These are phyloP conservation scores for Amiota communis DNA, from an alignment of 2,888 invertebrate species.

Conservation along the genomic window DNA sequence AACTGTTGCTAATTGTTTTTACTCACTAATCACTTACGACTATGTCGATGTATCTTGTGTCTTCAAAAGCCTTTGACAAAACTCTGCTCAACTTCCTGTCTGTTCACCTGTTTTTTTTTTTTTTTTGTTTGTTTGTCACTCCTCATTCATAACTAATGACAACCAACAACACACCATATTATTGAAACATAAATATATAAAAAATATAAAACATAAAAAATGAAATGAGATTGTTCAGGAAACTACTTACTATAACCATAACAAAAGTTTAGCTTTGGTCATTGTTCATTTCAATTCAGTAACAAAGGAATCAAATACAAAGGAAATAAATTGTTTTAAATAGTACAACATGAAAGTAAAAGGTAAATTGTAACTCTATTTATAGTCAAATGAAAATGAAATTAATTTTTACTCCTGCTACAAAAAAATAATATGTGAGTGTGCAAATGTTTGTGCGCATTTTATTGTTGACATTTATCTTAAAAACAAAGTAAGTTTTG, in stretches of 20 bases:
- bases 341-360: neutral
- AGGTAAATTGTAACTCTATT: neutral
- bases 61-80: conserved; percentile 10
- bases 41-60: neutral
- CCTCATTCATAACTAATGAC: neutral
- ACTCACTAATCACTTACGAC: too few relatives aligned
- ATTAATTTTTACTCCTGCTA: too few relatives aligned
- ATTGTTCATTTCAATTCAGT: neutral
- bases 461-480: too few relatives aligned
- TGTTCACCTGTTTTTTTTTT: neutral
- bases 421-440: too few relatives aligned
- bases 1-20: conserved; percentile 20
- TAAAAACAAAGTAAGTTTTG: too few relatives aligned
- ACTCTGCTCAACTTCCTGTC: conserved; percentile 17
- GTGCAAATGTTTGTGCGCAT: too few relatives aligned
- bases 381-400: neutral
- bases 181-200: too few relatives aligned
- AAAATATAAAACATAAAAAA: neutral
- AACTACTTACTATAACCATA: neutral
- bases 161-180: too few relatives aligned
- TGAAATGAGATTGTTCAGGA: neutral
- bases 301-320: neutral
- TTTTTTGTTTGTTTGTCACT: neutral
- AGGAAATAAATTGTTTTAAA: neutral
- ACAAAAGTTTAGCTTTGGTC: neutral